Evolutionary conservation across 2,888 invertebrate genomes (phyloP).

Genomic region (Temnothorax rugatulus): DNA sequence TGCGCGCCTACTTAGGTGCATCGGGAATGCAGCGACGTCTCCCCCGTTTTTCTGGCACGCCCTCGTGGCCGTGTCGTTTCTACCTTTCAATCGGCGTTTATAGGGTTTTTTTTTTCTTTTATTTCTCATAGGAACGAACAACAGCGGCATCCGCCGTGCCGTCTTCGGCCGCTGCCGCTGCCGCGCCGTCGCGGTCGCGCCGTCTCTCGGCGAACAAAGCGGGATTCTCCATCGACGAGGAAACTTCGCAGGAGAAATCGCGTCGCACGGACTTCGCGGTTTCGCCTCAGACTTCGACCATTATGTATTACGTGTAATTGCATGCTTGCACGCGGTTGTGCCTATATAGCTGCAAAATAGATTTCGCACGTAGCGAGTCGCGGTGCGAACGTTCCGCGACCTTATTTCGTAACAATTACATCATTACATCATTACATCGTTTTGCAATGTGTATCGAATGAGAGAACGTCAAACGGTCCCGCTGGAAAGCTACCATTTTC

Average conservation of each 20-base stretch:
- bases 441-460: constrained; percentile 42
- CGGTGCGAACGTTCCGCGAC: constrained; percentile 16
- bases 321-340: background rate
- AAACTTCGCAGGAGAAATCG: constrained; percentile 45
- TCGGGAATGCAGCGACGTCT: constrained; percentile 72
- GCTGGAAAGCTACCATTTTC: background rate
- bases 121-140: constrained; percentile 62
- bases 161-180: too few relatives aligned
- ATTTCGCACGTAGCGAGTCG: constrained; percentile 33
- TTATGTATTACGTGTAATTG: constrained; percentile 32
- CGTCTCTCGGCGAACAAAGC: constrained; percentile 12
- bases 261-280: background rate
- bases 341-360: constrained; percentile 16
- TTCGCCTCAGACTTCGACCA: constrained; percentile 8
- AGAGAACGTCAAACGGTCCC: constrained; percentile 6
- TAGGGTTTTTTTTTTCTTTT: constrained; percentile 17
- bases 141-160: constrained; percentile 37
- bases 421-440: constrained; percentile 35
- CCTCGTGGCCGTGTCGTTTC: constrained; percentile 54
- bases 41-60: constrained; percentile 73
- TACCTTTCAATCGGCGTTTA: constrained; percentile 67
- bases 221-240: constrained; percentile 22
- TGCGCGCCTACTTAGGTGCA: constrained; percentile 77
- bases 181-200: constrained; percentile 36
- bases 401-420: constrained; percentile 57